phyloP scores from a whole-genome alignment of 2,888 invertebrate species.

The Melinopterus prodromus region DNA sequence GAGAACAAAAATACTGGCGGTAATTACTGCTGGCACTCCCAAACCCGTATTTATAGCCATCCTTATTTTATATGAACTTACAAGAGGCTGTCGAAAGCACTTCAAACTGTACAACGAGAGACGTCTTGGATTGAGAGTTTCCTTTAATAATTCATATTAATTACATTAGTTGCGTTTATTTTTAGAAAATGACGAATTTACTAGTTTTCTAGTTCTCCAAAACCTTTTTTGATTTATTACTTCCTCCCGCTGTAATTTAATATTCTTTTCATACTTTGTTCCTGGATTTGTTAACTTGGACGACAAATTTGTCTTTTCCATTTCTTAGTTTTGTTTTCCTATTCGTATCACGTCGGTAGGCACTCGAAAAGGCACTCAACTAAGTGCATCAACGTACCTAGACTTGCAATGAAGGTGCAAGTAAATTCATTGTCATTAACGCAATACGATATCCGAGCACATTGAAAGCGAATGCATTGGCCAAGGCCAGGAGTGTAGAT shows the following conservation, averaged over 20 bases:
- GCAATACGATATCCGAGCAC: not conserved
- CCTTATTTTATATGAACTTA: not conserved
- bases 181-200: not conserved
- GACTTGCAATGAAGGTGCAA: not conserved
- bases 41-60: not conserved
- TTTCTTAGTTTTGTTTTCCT: not conserved
- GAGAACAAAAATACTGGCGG: not conserved
- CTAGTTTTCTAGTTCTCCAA: not conserved
- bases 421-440: not conserved
- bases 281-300: not conserved
- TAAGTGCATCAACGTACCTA: not conserved
- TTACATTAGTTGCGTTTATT: not conserved
- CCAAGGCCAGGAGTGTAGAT: not conserved
- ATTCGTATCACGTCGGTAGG: not conserved
- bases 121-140: not conserved
- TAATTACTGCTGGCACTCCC: conserved; percentile 4
- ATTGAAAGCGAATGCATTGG: not conserved
- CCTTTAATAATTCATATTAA: not conserved
- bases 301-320: too few relatives aligned
- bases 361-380: not conserved
- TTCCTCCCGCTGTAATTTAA: not conserved
- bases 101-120: not conserved
- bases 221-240: not conserved
- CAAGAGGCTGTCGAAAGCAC: not conserved
- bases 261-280: not conserved